Conservation (phyloP, 2,797 vertebrate genomes). For the Gymnodraco acuticeps region DNA sequence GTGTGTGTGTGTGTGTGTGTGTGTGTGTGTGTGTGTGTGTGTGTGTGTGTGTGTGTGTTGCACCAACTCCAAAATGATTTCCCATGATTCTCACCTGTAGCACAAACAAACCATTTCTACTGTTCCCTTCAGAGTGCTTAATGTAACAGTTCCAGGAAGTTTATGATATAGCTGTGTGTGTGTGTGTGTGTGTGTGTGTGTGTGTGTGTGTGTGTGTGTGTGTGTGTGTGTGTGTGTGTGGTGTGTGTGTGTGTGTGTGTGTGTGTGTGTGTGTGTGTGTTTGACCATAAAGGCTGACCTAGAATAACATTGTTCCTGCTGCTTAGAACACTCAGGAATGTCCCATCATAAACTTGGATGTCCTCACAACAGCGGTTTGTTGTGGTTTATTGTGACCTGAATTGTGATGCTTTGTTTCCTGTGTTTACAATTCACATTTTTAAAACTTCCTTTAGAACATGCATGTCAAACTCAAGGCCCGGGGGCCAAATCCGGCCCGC, state of each 20-base stretch:
- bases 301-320: conserved; percentile 15
- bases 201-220: not conserved
- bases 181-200: conserved; percentile 3
- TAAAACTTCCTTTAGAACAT: not conserved
- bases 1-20: too few species aligned
- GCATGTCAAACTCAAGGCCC: too few species aligned
- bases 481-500: too few species aligned
- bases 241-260: not conserved
- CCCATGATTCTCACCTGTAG: conserved; percentile 13
- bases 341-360: conserved; percentile 22
- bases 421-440: not conserved
- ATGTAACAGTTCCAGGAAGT: conserved; percentile 6
- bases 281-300: not conserved
- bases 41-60: too few species aligned
- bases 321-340: conserved; percentile 32
- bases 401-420: not conserved
- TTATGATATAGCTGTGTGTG: not conserved
- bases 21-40: too few species aligned
- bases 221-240: conserved; percentile 1
- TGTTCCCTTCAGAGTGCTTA: not conserved
- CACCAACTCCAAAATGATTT: conserved; percentile 5
- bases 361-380: not conserved
- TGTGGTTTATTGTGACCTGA: conserved; percentile 1
- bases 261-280: not conserved
- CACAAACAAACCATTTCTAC: not conserved